Base-by-base conservation (phyloP, 92 coral and sea anemone genomes). In the Chrysogorgia sp. region DNA sequence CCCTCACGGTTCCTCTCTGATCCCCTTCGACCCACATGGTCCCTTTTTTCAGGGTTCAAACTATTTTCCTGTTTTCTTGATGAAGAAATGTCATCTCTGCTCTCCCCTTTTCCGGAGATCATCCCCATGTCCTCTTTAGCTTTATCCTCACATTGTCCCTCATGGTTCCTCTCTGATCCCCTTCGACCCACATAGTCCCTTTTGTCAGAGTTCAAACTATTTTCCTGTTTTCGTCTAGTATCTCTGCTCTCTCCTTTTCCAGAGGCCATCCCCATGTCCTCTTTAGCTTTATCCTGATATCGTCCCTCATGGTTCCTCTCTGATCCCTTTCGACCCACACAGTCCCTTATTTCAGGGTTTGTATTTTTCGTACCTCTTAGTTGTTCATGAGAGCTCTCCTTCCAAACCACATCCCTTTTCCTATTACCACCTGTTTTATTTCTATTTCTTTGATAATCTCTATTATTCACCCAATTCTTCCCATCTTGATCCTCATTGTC, bases 401-500 rank as follows among this genome's bases (percentile, higher is more conserved):
- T 26, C 7, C 40, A 13, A n/a, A 2, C 63, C 22, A 49, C 26
- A 35, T 24, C 52, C 29, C 68, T 48, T 63, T 48, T 22, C 37
- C 5, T 23, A 71, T 24, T 62, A 23, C 5, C 63, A 60, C 45
- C 61, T 17, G 20, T 30, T 43, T 58, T 56, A 5, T 21, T 26
- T 29, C 30, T 32, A 9, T 40, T 24, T 48, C 41, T 77, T 20
- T 29, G 37, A 35, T 30, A 20, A 14, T 15, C 49, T 28, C 35
- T 8, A 57, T 17, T 34, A 33, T n/a, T 57, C 17, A 29, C 58
- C 63, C 49, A 19, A n/a, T 63, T 63, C 3, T 43, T 31, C 83
- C 62, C 61, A 35, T 5, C 57, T 1, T 7, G 20, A 48, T 29
- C 77, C 48, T 35, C 45, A 65, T 34, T 40, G 28, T 7, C 57